phyloP scores from a whole-genome alignment of 2,888 invertebrate species.

The Drosophila quinaria region DNA sequence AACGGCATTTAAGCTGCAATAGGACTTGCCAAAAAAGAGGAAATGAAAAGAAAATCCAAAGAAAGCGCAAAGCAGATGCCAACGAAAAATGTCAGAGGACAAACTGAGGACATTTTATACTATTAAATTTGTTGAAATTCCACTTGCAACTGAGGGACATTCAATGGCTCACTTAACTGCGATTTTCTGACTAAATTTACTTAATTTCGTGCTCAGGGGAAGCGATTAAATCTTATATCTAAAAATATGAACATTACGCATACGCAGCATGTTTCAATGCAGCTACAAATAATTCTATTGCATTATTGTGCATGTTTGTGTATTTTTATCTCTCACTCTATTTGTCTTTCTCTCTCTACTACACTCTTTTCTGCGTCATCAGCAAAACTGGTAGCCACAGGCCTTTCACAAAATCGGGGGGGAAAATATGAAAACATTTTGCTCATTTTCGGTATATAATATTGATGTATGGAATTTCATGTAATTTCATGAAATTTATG shows the following conservation, averaged over 20 bases:
- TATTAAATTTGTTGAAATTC: no score
- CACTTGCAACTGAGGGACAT: neutral
- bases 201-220: slow-evolving; percentile 23
- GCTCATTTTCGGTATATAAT: slow-evolving; percentile 35
- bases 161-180: slow-evolving; percentile 44
- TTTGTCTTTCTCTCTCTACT: no score
- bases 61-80: no score
- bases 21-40: slow-evolving; percentile 23
- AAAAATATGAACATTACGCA: slow-evolving; percentile 41
- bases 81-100: no score
- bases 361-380: slow-evolving; percentile 34
- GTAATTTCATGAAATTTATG: slow-evolving; percentile 75
- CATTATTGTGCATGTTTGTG: slow-evolving; percentile 17
- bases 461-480: slow-evolving; percentile 74
- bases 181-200: slow-evolving; percentile 18
- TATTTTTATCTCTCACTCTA: neutral
- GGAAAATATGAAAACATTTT: slow-evolving; percentile 8
- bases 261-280: slow-evolving; percentile 49
- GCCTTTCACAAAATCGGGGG: neutral
- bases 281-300: slow-evolving; percentile 49
- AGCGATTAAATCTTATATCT: slow-evolving; percentile 1
- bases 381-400: slow-evolving; percentile 37
- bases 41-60: neutral
- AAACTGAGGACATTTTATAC: neutral
- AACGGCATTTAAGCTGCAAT: slow-evolving; percentile 50